Conservation (phyloP, 2,113 vertebrate species). For the Donacobius atricapilla region DNA sequence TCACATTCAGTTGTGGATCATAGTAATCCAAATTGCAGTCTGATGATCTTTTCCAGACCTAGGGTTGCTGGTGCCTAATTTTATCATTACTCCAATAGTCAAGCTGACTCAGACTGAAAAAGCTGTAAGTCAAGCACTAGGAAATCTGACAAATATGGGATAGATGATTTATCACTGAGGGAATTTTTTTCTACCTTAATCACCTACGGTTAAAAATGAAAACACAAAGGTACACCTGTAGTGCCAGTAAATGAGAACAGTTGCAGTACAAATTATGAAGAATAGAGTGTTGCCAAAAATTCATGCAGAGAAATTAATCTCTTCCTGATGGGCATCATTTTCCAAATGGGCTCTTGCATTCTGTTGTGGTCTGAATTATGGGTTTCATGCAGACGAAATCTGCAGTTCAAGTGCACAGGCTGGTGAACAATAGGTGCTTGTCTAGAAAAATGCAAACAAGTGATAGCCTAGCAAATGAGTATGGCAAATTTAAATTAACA, state of each 20-base stretch:
- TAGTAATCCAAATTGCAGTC: background rate
- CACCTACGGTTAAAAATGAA: conserved; percentile 25
- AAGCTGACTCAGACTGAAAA: conserved; percentile 11
- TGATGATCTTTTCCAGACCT: background rate
- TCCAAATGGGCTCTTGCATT: conserved; percentile 43
- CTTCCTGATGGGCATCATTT: conserved; percentile 49
- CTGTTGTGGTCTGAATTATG: conserved; percentile 51
- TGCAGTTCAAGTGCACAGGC: conserved; percentile 10
- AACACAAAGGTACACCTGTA: conserved; percentile 21
- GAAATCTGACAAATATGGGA: background rate
- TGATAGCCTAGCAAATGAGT: conserved; percentile 7
- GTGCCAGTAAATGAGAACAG: background rate
- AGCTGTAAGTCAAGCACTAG: conserved; percentile 5
- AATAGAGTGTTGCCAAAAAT: conserved; percentile 34
- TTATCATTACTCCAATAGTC: conserved; percentile 1
- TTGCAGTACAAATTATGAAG: conserved; percentile 33
- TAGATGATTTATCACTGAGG: background rate
- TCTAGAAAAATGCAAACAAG: conserved; percentile 52
- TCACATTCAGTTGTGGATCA: background rate
- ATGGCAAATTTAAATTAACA: conserved; percentile 50
- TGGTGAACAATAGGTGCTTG: conserved; percentile 49
- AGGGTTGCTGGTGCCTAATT: background rate
- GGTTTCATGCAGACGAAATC: conserved; percentile 41
- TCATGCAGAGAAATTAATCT: conserved; percentile 43
- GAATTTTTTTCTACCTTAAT: background rate